A percentile compares a stretch with the other conserved stretches of the same genome.
Conservation (phyloP, 2,797 vertebrate species). For the Hirundo rustica region DNA sequence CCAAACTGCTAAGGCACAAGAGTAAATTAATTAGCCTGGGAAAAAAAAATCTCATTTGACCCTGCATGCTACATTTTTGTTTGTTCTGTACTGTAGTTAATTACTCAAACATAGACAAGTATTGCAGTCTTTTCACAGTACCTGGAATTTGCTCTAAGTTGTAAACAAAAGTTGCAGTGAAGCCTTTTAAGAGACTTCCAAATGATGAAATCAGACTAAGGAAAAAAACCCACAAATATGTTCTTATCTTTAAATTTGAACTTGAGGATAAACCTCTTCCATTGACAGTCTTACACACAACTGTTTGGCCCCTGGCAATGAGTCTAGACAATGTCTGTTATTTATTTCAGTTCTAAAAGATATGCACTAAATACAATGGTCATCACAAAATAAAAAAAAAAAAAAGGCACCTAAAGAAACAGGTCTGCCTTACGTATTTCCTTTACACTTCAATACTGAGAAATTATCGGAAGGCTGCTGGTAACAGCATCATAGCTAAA, state of each 20-base stretch:
- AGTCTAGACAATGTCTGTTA: constrained; percentile 62
- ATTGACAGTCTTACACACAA: constrained; percentile 36
- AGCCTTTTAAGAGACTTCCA: constrained; percentile 28
- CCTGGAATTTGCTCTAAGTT: not conserved
- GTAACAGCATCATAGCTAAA: not conserved
- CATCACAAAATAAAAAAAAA: not conserved
- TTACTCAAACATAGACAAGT: not conserved
- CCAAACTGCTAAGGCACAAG: not conserved
- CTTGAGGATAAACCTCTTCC: constrained; percentile 30
- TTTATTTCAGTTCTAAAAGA: constrained; percentile 23
- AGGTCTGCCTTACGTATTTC: not conserved
- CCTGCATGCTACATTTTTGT: not conserved
- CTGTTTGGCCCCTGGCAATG: constrained; percentile 57
- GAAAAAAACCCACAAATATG: constrained; percentile 10
- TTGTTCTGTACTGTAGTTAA: not conserved
- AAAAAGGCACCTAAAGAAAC: not conserved
- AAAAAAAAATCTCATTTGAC: not conserved
- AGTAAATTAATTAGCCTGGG: not conserved
- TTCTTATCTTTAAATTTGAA: constrained; percentile 57
- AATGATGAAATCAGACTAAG: constrained; percentile 49
- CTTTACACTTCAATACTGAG: not conserved
- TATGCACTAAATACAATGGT: not conserved
- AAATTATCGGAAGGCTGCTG: not conserved
- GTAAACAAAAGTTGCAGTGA: constrained; percentile 20
- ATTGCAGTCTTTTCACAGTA: not conserved